Evolutionary conservation across 2,797 vertebrate species (phyloP).

Genomic region (Danio albolineatus): DNA sequence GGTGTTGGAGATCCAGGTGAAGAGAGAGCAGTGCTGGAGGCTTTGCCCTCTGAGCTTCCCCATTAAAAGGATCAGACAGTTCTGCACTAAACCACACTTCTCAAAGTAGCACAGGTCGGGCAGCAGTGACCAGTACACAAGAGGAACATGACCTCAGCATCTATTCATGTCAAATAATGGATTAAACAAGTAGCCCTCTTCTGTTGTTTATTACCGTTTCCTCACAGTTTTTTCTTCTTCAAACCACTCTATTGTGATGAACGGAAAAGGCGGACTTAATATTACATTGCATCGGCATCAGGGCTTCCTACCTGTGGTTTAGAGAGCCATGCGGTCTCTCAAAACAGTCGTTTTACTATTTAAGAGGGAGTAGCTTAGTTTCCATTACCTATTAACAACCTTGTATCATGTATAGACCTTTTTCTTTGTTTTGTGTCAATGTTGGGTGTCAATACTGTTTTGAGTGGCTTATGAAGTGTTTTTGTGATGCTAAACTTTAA

Average conservation of each 20-base stretch:
- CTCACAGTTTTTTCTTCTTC: neutral
- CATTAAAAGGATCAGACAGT: slow-evolving; percentile 49
- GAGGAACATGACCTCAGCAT: slow-evolving; percentile 61
- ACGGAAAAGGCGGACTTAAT: neutral
- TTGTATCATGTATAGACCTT: no score
- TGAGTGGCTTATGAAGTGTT: no score
- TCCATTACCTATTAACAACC: slow-evolving; percentile 42
- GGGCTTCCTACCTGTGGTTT: neutral
- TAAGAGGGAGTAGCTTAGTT: slow-evolving; percentile 17
- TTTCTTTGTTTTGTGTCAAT: no score
- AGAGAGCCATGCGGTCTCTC: neutral
- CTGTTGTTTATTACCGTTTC: slow-evolving; percentile 17
- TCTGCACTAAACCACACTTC: slow-evolving; percentile 34
- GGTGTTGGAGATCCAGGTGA: slow-evolving; percentile 29
- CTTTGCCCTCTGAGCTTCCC: slow-evolving; percentile 17
- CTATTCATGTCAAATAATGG: slow-evolving; percentile 55
- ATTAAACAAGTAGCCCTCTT: slow-evolving; percentile 21
- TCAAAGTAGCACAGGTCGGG: neutral
- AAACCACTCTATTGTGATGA: neutral
- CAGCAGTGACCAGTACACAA: slow-evolving; percentile 57
- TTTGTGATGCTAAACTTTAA: no score
- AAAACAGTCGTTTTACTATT: slow-evolving; percentile 8
- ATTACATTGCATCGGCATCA: neutral
- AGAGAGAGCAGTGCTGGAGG: slow-evolving; percentile 25
- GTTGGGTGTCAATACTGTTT: no score